Percentiles rank a stretch among this genome's conserved stretches.
Evolutionary conservation across 2,797 vertebrate species (phyloP).

Genomic region (Setipinna tenuifilis): DNA sequence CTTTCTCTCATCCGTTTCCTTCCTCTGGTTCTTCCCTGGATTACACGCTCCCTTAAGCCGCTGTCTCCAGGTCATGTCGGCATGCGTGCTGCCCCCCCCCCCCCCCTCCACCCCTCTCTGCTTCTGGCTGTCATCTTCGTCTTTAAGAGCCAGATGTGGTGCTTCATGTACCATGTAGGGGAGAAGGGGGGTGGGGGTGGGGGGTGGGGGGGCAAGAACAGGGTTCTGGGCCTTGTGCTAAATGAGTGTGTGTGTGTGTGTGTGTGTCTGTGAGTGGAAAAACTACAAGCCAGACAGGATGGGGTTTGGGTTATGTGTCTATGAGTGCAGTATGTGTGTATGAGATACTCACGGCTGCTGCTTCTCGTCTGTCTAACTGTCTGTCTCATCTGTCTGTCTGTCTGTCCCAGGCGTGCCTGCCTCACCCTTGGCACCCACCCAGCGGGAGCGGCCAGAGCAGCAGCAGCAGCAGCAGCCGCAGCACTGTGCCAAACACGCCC

Average conservation of each 20-base stretch:
- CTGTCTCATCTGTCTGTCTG: neutral
- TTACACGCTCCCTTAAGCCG: neutral
- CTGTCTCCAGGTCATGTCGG: neutral
- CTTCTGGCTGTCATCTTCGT: constrained; percentile 19
- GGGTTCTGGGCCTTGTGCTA: neutral
- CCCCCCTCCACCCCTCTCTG: neutral
- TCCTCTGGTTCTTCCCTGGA: neutral
- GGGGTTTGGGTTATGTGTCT: neutral
- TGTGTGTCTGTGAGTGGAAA: constrained; percentile 18
- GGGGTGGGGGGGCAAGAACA: too few species aligned
- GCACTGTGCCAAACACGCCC: constrained; percentile 71
- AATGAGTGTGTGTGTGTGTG: neutral
- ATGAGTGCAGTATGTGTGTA: neutral
- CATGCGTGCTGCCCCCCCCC: neutral
- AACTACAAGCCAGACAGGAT: neutral
- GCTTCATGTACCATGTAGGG: neutral
- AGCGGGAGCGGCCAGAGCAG: constrained; percentile 66
- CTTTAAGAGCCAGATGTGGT: neutral
- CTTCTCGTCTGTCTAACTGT: constrained; percentile 45
- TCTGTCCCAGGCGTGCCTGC: constrained; percentile 71
- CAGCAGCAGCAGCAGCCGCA: too few species aligned
- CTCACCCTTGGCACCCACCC: constrained; percentile 78
- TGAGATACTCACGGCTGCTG: neutral
- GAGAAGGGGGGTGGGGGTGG: neutral
- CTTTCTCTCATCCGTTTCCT: neutral